Base-by-base conservation (phyloP, 2,797 vertebrate species). In the Sorex maritimensis region DNA sequence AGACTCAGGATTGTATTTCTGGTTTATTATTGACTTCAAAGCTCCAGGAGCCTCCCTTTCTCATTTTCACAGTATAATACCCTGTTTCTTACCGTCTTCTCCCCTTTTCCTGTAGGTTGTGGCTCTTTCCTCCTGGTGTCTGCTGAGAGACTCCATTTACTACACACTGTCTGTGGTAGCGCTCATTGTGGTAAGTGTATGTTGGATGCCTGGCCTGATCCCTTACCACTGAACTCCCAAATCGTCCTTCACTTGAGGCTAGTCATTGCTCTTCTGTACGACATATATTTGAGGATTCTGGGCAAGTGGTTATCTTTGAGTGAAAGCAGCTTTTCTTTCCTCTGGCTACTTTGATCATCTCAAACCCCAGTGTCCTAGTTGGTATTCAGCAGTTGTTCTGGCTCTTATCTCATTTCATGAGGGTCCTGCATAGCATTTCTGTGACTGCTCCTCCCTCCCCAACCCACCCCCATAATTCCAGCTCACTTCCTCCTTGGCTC, bases 91-190 rank as follows among this genome's bases (percentile, higher is more conserved):
- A 68, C 69, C 77, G 30, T 55, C 30, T 21, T 95, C 30, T 79
- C 94, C 58, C 86, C 93, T 74, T 93, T 68, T 82, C 93, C 81
- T 55, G 1, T 96, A 99, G 99, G 98, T 98, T 0, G 99, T 99
- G 80, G 98, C 96, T 10, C 98, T 99, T 69, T 98, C 99, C 0
- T 98, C 98, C 0, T 99, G 99, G 99, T 98, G 99, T 90, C 98
- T 99, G 94, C 96, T 99, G 97, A 98, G 99, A 96, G 99, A 99
- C 97, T 99, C 99, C 0, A 74, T 95, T 67, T 99, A 99, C 98
- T 99, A 99, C 97, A 99, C 99, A 0, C 93, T 99, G 86, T 99
- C 99, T 3, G 99, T 99, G 95, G 96, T 99, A 26, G 99, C 99
- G 4, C 99, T 99, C 65, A 99, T 99, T 1, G 98, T 99, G 99